Evolutionary conservation across 2,888 invertebrate genomes (phyloP), one percentile per base, ranked within the genome.

Genomic region (Drosophila mercatorum): DNA sequence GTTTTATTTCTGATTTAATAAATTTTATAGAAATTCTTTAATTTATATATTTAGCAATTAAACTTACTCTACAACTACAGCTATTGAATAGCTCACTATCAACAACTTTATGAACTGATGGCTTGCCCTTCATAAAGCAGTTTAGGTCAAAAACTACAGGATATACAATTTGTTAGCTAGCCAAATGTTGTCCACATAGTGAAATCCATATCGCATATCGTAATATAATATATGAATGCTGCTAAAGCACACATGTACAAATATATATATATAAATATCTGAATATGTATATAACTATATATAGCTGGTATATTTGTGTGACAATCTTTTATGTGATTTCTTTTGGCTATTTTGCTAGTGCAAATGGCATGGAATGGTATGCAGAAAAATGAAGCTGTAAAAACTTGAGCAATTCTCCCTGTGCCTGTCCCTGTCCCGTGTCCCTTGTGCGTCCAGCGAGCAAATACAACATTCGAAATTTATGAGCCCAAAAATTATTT

Each of bases 401-500:
- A 85, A 83, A 81, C 73, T 80, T 77, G 41, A 43, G 51, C 43
- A 49, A 61, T 59, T 71, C 52, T 40, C 28, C 26, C 3, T 3
- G 7, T 28, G 5, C 17, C 28, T 11, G 26, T 11, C 40, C 36
- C 28, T 5, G 28, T 5, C 3, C 28, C 5, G 28, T 5, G 17
- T 17, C 17, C 22, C 22, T 22, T 22, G 22, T 47, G 22, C 34
- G 46, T 2, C 40, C 47, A 17, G 31, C 34, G 43, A 22, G 22
- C 65, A 56, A 67, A 70, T 69, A 68, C 72, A 78, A 67, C 81
- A 78, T 88, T 78, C 73, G 49, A 81, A 89, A 89, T 90, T 90
- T 90, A 90, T 90, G 90, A 82, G 83, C 78, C 65, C 65, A 78
- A 81, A 87, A 81, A 89, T 87, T 79, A 90, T 89, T 90, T 90